Conservation (phyloP, 2,888 invertebrate species). For the Nephrotoma guestfalica region DNA sequence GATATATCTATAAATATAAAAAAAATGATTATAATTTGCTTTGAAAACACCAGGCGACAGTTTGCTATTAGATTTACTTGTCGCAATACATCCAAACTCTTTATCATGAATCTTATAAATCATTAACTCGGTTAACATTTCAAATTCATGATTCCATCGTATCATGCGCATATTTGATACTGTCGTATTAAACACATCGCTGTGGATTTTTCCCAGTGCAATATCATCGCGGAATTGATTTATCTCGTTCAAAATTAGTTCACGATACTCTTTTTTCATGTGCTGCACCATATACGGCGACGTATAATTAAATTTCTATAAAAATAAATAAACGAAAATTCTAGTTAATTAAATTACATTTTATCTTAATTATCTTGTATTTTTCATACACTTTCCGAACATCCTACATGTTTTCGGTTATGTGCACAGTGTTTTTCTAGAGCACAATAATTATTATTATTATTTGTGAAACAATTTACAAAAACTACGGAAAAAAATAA, state of each 20-base stretch:
- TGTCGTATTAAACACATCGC: not conserved
- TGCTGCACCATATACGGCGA: not conserved
- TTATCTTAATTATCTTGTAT: not conserved
- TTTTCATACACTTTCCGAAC: not conserved
- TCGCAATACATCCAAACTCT: not conserved
- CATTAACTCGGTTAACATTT: not conserved
- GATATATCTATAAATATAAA: not conserved
- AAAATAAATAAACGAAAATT: not conserved
- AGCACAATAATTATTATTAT: not conserved
- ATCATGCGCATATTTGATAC: not conserved
- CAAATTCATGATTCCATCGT: not conserved
- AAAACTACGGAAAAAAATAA: not conserved
- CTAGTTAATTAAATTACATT: not conserved
- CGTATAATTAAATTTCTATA: not conserved
- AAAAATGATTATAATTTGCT: not conserved
- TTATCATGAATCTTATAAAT: not conserved
- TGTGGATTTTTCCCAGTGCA: not conserved
- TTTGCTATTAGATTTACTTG: not conserved
- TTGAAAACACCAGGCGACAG: no score
- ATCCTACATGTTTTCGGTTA: not conserved
- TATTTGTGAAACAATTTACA: not conserved
- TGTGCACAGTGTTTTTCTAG: not conserved
- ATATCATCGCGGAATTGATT: not conserved
- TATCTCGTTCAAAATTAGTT: not conserved
- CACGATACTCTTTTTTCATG: not conserved